Evolutionary conservation across 2,797 vertebrate genomes (phyloP).

Genomic region (Cynopterus sphinx): DNA sequence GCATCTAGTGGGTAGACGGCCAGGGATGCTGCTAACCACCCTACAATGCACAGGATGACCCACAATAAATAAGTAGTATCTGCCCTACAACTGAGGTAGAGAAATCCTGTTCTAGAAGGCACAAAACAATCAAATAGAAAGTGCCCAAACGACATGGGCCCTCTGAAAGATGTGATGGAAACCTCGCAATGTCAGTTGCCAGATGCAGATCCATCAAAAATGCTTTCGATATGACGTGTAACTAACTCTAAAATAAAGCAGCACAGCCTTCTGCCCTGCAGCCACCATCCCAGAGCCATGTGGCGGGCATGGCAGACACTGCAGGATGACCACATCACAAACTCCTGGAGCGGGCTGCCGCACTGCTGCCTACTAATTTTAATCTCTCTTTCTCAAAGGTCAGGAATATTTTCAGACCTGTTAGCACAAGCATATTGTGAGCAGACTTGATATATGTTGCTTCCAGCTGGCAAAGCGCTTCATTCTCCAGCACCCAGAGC

Average conservation of each 20-base stretch:
- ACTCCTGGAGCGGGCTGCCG: conserved; percentile 25
- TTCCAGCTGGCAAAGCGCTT: conserved; percentile 60
- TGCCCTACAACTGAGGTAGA: not conserved
- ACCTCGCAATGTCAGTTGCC: not conserved
- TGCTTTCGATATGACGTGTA: not conserved
- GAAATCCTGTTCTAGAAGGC: not conserved
- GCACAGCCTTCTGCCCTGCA: not conserved
- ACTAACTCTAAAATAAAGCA: conserved; percentile 45
- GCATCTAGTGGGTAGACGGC: not conserved
- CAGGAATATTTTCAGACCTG: conserved; percentile 77
- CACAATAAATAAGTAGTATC: not conserved
- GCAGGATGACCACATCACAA: conserved; percentile 64
- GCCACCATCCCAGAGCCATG: not conserved
- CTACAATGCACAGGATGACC: not conserved
- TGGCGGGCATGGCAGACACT: conserved; percentile 44
- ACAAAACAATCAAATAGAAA: not conserved
- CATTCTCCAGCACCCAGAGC: conserved; percentile 38
- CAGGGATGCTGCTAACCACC: not conserved
- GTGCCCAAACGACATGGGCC: not conserved
- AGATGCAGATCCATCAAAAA: not conserved
- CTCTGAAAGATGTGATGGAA: not conserved
- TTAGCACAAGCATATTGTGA: conserved; percentile 54
- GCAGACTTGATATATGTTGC: conserved; percentile 22
- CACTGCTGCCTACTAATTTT: conserved; percentile 74
- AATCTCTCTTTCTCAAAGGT: conserved; percentile 77